A percentile compares a stretch with the other conserved stretches of the same genome.
phyloP scores from a whole-genome alignment of 2,113 vertebrate genomes.

The Pantherophis guttatus region DNA sequence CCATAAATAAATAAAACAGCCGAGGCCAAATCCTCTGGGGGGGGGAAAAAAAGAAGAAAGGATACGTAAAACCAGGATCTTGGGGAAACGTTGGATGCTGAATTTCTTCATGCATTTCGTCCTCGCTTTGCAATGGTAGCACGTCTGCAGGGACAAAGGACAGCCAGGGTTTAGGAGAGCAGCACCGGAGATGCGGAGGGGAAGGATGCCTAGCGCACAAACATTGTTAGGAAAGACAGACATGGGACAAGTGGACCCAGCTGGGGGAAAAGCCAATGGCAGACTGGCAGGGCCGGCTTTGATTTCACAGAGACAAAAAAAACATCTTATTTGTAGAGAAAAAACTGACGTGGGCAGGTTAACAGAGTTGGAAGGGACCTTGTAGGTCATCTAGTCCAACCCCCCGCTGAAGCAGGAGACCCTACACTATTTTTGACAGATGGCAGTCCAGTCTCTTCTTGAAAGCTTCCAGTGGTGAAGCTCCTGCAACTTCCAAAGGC shows the following conservation, averaged over 20 bases:
- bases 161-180: not conserved
- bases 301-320: not conserved
- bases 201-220: no score
- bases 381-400: no score
- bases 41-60: slow-evolving; percentile 42
- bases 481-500: no score
- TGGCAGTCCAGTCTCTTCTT: no score
- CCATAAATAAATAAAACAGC: not conserved
- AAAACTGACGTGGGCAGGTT: not conserved
- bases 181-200: not conserved
- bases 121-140: slow-evolving; percentile 87
- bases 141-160: slow-evolving; percentile 73
- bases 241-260: not conserved
- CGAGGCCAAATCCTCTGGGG: not conserved
- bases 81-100: slow-evolving; percentile 95
- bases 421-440: no score
- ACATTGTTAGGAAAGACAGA: not conserved
- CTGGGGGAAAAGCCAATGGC: not conserved
- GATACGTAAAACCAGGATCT: slow-evolving; percentile 97
- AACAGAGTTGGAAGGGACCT: no score
- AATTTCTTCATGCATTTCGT: slow-evolving; percentile 93
- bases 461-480: no score
- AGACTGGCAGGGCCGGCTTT: not conserved
- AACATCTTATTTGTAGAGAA: not conserved
- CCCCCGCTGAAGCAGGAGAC: no score